These are phyloP conservation scores for Eurypyga helias DNA, from an alignment of 2,113 vertebrate species.

Conservation along the genomic window DNA sequence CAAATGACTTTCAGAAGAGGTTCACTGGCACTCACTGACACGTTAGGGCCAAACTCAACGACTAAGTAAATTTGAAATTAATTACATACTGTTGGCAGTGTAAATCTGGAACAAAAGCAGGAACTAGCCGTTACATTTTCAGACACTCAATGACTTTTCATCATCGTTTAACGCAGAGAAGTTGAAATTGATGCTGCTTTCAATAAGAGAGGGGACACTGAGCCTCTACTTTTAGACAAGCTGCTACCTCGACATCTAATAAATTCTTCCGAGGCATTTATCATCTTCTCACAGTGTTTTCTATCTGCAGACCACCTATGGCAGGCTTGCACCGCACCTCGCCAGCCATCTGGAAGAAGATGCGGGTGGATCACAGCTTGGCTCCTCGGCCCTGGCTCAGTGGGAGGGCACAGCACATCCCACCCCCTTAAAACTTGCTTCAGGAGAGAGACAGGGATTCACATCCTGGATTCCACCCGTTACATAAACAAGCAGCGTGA, in stretches of 20 bases:
- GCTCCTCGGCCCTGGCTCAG: too few relatives aligned
- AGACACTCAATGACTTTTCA: background rate
- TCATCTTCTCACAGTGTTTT: fast-evolving
- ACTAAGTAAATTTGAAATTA: background rate
- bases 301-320: background rate
- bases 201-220: background rate
- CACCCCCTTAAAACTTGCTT: background rate
- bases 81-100: background rate
- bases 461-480: fast-evolving
- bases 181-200: background rate
- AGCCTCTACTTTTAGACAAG: background rate
- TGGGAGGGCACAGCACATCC: background rate
- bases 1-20: background rate
- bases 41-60: background rate
- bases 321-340: fast-evolving
- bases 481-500: background rate
- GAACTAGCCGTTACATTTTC: background rate
- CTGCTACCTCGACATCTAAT: background rate
- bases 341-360: background rate
- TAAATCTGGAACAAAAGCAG: background rate
- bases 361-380: too few relatives aligned
- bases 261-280: fast-evolving
- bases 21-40: background rate
- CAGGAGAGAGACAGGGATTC: background rate
- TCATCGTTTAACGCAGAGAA: background rate